These are phyloP conservation scores for Gyps fulvus DNA, from an alignment of 2,113 vertebrate species.

Conservation along the genomic window DNA sequence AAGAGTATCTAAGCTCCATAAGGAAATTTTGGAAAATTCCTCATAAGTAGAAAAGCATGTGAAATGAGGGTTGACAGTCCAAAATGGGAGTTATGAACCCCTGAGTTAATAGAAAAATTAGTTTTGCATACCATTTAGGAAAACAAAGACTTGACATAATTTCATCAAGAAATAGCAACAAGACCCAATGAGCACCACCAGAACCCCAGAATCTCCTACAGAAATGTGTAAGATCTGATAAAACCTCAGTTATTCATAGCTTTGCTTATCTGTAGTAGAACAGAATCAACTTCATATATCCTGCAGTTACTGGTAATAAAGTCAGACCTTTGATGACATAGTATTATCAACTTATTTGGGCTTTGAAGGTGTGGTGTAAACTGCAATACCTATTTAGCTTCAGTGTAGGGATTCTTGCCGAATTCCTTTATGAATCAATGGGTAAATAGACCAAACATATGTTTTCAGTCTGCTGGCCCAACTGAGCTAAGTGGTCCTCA, in stretches of 20 bases:
- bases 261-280: no score
- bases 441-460: background rate
- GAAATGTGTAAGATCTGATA: background rate
- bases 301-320: no score
- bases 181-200: background rate
- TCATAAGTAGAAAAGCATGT: background rate
- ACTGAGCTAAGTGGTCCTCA: background rate
- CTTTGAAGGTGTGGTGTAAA: background rate
- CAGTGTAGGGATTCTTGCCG: background rate
- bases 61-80: background rate
- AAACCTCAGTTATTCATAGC: no score
- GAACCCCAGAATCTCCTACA: background rate
- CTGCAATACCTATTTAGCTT: background rate
- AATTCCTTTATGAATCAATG: background rate
- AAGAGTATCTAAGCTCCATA: background rate
- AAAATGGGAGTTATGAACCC: background rate
- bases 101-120: background rate
- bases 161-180: background rate
- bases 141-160: background rate
- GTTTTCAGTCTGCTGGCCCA: background rate
- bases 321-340: background rate
- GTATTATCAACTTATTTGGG: background rate
- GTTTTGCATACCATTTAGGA: background rate
- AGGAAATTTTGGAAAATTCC: background rate
- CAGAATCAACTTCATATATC: no score